Evolutionary conservation across 2,888 invertebrate genomes (phyloP).

Genomic region (Oligia strigilis): DNA sequence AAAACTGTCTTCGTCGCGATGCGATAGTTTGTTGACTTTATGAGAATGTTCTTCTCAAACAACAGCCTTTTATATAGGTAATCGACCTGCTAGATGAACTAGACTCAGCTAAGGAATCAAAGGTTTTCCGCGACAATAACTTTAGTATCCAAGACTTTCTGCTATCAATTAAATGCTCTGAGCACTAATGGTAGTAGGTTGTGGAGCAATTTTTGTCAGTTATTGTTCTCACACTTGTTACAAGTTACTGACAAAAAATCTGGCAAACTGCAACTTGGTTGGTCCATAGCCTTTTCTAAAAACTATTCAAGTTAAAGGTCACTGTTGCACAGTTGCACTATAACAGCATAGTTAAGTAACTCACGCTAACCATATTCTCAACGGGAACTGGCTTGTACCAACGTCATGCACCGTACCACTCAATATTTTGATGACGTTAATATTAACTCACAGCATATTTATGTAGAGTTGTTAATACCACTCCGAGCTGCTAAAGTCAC

Average conservation of each 20-base stretch:
- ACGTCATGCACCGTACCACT: conserved; percentile 61
- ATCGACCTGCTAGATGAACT: neutral
- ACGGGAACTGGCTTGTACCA: conserved; percentile 38
- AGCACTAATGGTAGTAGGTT: too few relatives aligned
- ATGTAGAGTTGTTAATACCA: conserved; percentile 47
- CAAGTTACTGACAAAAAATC: neutral
- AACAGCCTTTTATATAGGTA: neutral
- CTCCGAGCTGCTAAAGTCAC: neutral
- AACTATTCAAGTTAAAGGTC: neutral
- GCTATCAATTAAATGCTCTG: neutral
- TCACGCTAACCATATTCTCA: conserved; percentile 5
- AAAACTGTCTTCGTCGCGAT: neutral
- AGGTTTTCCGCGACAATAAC: neutral
- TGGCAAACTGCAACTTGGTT: neutral
- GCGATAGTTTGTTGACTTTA: neutral
- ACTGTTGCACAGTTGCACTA: conserved; percentile 1
- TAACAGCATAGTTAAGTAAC: conserved; percentile 9
- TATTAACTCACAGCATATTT: conserved; percentile 38
- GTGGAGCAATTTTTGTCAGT: too few relatives aligned
- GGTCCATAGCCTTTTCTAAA: neutral
- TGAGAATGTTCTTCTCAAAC: neutral
- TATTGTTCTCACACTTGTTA: neutral
- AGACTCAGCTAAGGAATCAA: neutral
- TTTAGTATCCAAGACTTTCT: neutral
- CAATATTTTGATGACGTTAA: conserved; percentile 68